Percentiles rank a stretch among this genome's conserved stretches.
Conservation (phyloP, 1,140 invertebrate genomes). For the Drosophila nasuta region DNA sequence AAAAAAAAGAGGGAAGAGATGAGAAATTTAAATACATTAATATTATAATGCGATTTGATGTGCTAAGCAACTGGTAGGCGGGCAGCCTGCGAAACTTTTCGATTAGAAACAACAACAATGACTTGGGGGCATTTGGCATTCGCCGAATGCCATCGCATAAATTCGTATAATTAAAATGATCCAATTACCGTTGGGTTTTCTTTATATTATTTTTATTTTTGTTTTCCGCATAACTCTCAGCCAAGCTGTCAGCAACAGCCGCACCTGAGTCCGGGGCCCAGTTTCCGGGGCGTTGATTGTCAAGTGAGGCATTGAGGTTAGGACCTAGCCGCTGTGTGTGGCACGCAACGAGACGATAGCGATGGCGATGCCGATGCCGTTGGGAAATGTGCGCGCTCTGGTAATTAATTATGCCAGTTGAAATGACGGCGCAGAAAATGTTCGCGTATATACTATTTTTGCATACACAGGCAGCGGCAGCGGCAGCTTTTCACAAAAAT, state of each 20-base stretch:
- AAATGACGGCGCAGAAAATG: constrained; percentile 76
- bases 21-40: background rate
- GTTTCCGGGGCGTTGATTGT: constrained; percentile 62
- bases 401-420: constrained; percentile 81
- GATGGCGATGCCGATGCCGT: constrained; percentile 20
- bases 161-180: constrained; percentile 76
- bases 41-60: constrained; percentile 26
- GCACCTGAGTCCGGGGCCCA: constrained; percentile 46
- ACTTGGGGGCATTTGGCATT: background rate
- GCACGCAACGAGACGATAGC: constrained; percentile 44
- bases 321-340: constrained; percentile 13
- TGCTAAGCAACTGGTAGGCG: constrained; percentile 1
- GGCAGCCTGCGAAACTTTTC: constrained; percentile 14
- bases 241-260: constrained; percentile 66
- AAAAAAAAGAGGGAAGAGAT: background rate
- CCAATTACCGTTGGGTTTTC: constrained; percentile 65
- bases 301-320: constrained; percentile 61
- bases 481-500: constrained; percentile 40
- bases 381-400: constrained; percentile 52
- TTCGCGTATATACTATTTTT: constrained; percentile 32
- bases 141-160: constrained; percentile 41
- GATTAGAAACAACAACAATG: constrained; percentile 15
- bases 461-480: constrained; percentile 26
- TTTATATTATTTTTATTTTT: constrained; percentile 37
- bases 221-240: constrained; percentile 29